Evolutionary conservation across 2,888 invertebrate genomes (phyloP).

Genomic region (Andrena camellia): DNA sequence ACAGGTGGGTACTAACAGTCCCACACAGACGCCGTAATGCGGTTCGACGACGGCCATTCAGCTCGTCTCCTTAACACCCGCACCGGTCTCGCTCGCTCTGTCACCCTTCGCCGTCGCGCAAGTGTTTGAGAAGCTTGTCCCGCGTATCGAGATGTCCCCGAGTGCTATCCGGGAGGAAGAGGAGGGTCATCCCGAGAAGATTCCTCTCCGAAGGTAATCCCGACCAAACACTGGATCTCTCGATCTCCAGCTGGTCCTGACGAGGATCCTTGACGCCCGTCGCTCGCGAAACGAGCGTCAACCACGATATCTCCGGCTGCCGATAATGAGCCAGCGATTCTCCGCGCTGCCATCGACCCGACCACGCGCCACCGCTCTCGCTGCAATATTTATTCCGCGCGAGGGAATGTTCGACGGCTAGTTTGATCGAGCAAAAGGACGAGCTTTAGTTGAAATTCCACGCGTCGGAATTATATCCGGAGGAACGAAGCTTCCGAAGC

Average conservation of each 20-base stretch:
- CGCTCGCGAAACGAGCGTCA: neutral
- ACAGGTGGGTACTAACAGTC: constrained; percentile 65
- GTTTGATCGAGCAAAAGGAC: neutral
- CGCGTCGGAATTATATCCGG: constrained; percentile 29
- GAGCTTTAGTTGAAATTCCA: constrained; percentile 19
- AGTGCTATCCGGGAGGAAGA: constrained; percentile 43
- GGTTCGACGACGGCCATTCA: constrained; percentile 55
- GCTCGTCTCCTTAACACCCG: constrained; percentile 34
- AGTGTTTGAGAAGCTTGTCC: constrained; percentile 56
- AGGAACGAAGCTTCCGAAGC: constrained; percentile 29
- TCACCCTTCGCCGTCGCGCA: constrained; percentile 4
- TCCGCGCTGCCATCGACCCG: neutral
- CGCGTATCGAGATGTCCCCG: constrained; percentile 60
- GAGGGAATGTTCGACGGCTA: neutral
- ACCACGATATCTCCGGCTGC: neutral
- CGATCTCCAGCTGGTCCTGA: neutral
- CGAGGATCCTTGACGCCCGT: neutral
- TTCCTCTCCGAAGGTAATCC: constrained; percentile 45
- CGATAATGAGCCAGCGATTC: neutral
- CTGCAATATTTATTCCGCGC: too few relatives aligned
- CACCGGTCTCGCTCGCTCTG: constrained; percentile 4
- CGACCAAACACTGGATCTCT: constrained; percentile 27
- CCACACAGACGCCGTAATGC: constrained; percentile 47
- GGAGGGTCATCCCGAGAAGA: constrained; percentile 49
- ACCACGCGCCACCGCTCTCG: neutral